Percentiles rank a stretch among this genome's conserved stretches.
Evolutionary conservation across 2,113 vertebrate genomes (phyloP).

Genomic region (Odontophorus gujanensis): DNA sequence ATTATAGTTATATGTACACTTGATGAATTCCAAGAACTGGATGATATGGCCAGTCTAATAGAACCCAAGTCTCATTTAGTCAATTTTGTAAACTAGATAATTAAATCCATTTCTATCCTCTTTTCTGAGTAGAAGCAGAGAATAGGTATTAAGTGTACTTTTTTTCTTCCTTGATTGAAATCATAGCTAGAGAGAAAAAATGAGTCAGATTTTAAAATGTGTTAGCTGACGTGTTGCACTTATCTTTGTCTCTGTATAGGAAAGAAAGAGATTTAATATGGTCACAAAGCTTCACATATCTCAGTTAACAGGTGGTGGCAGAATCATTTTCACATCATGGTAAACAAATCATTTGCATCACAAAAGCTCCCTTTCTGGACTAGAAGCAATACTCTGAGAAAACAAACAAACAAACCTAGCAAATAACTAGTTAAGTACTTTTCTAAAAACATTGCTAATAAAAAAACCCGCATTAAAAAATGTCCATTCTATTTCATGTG

Average conservation of each 20-base stretch:
- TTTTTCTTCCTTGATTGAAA: background rate
- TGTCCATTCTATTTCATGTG: background rate
- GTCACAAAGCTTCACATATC: background rate
- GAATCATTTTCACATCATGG: background rate
- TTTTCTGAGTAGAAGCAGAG: background rate
- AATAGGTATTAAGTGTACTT: background rate
- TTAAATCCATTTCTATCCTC: background rate
- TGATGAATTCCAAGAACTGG: background rate
- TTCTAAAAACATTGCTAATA: background rate
- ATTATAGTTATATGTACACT: background rate
- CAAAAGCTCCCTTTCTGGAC: background rate
- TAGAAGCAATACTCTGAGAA: background rate
- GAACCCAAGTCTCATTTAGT: background rate
- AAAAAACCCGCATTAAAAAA: background rate
- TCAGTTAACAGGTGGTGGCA: background rate
- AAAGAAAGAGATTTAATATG: background rate
- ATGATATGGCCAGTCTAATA: background rate
- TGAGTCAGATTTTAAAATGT: background rate
- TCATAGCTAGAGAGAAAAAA: background rate
- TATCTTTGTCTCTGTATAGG: background rate
- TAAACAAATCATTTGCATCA: background rate
- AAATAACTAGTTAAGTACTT: accelerated
- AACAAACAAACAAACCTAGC: background rate
- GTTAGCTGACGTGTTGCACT: background rate
- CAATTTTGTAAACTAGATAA: background rate